Conservation (phyloP, 1,140 invertebrate species). For the Pogonomyrmex californicus region DNA sequence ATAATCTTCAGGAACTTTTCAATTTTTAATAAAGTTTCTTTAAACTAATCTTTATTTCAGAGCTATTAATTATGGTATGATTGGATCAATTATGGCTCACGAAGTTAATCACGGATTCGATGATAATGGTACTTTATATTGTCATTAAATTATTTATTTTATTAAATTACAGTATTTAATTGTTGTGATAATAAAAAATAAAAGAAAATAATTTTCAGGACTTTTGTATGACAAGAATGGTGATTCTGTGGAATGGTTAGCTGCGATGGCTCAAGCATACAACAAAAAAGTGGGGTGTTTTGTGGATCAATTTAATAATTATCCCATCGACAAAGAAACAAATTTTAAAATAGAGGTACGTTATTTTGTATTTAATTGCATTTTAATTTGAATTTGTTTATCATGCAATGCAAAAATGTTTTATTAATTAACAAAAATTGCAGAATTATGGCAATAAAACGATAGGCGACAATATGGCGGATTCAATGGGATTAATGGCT, state of each 20-base stretch:
- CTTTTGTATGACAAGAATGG: constrained; percentile 47
- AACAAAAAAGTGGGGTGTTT: constrained; percentile 55
- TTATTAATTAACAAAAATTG: background rate
- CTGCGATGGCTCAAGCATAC: constrained; percentile 60
- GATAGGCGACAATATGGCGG: constrained; percentile 64
- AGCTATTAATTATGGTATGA: constrained; percentile 66
- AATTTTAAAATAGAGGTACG: constrained; percentile 12
- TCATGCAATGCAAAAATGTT: background rate
- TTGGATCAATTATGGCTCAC: constrained; percentile 67
- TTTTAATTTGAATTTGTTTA: background rate
- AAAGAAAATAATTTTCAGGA: constrained; percentile 42
- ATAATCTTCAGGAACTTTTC: background rate
- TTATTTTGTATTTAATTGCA: background rate
- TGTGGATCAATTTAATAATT: constrained; percentile 63
- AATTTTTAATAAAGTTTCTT: background rate
- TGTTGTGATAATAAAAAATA: background rate
- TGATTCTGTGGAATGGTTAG: constrained; percentile 55
- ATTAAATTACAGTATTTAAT: background rate
- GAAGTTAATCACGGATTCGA: constrained; percentile 74
- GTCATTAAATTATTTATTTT: background rate
- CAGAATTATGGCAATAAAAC: constrained; percentile 69
- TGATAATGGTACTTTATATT: constrained; percentile 29
- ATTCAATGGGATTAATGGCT: constrained; percentile 65
- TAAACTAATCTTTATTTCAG: constrained; percentile 5
- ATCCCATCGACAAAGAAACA: constrained; percentile 33